Conservation (phyloP, 1,140 invertebrate genomes). For the Danaus plexippus region DNA sequence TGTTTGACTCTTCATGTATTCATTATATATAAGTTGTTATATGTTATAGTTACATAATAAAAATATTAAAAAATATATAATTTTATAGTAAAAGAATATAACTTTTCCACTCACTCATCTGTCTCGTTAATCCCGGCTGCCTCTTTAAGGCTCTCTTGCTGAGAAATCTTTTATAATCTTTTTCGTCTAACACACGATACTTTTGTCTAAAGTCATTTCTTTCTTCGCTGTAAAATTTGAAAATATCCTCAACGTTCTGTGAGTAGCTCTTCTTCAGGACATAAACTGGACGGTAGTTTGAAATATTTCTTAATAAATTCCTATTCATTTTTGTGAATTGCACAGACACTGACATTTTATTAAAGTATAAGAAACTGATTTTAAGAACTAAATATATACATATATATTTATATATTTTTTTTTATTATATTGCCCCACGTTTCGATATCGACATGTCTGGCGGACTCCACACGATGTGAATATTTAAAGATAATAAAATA, state of each 20-base stretch:
- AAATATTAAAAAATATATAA: too few relatives aligned
- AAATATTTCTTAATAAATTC: conserved; percentile 23
- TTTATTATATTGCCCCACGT: too few relatives aligned
- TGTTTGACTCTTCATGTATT: too few relatives aligned
- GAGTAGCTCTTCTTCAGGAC: conserved; percentile 20
- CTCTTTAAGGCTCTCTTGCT: conserved; percentile 36
- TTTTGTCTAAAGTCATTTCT: conserved; percentile 22
- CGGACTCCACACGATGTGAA: too few relatives aligned
- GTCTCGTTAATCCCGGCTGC: conserved; percentile 45
- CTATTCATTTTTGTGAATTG: conserved; percentile 16
- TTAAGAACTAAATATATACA: too few relatives aligned
- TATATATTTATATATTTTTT: too few relatives aligned
- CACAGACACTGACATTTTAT: conserved; percentile 6
- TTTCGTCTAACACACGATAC: conserved; percentile 29
- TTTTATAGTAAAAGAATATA: too few relatives aligned
- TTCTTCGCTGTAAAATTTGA: conserved; percentile 42
- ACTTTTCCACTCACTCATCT: conserved; percentile 43
- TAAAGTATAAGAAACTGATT: too few relatives aligned
- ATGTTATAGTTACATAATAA: too few relatives aligned
- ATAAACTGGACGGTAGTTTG: conserved; percentile 20
- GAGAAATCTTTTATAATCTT: conserved; percentile 46
- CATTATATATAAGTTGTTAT: too few relatives aligned
- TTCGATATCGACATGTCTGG: too few relatives aligned
- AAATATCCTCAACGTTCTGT: conserved; percentile 31
- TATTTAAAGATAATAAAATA: too few relatives aligned